These are phyloP conservation scores for Morinoia aosen DNA, from an alignment of 2,888 invertebrate genomes.

Conservation along the genomic window DNA sequence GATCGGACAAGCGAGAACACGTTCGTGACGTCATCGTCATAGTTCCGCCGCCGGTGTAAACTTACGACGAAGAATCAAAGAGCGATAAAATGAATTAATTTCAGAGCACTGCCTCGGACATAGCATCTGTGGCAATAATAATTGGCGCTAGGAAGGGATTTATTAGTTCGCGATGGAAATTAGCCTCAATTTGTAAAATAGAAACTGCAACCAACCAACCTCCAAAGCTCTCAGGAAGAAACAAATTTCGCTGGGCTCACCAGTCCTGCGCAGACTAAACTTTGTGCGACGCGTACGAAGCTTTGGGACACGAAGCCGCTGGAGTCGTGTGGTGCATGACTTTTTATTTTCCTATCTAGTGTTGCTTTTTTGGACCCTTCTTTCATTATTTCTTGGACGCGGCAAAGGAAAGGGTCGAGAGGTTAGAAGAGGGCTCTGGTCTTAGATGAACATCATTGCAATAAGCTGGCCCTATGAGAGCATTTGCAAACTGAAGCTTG, in stretches of 20 bases:
- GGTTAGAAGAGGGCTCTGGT: conserved; percentile 48
- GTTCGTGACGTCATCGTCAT: conserved; percentile 31
- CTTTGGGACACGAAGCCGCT: not conserved
- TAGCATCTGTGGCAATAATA: not conserved
- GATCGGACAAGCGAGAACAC: conserved; percentile 47
- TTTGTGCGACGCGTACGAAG: conserved; percentile 22
- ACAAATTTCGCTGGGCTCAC: conserved; percentile 22
- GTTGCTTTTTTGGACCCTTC: conserved; percentile 28
- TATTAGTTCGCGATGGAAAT: not conserved
- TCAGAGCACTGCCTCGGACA: not conserved
- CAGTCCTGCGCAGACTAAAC: not conserved
- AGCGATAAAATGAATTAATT: not conserved
- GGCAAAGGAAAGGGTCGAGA: conserved; percentile 52
- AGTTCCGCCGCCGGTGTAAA: not conserved
- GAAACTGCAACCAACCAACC: conserved; percentile 16
- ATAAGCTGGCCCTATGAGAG: conserved; percentile 42
- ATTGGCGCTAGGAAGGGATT: not conserved
- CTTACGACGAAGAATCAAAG: not conserved
- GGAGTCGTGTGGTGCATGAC: conserved; percentile 49
- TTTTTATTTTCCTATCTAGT: conserved; percentile 53
- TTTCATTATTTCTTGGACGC: conserved; percentile 44
- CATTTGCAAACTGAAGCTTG: conserved; percentile 50
- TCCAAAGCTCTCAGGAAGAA: conserved; percentile 19
- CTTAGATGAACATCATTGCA: conserved; percentile 51
- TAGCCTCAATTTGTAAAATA: not conserved